Evolutionary conservation across 1,140 invertebrate genomes (phyloP).

Genomic region (Oreohelix idahoensis): DNA sequence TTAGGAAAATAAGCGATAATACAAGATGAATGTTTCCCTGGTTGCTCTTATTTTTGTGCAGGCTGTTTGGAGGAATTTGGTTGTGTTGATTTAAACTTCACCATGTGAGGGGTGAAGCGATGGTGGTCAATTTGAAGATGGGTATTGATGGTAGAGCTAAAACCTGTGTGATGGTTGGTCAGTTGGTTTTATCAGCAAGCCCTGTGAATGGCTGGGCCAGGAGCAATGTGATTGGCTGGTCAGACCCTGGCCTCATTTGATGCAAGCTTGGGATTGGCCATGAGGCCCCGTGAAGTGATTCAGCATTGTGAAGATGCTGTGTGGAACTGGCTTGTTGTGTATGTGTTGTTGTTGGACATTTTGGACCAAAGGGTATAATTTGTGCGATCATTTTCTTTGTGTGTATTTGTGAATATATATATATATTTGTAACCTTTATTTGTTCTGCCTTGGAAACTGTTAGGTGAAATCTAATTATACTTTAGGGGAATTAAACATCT

Average conservation of each 20-base stretch:
- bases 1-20: not conserved
- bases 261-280: slow-evolving; percentile 18
- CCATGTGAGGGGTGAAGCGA: slow-evolving; percentile 27
- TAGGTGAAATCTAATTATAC: not conserved
- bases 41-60: slow-evolving; percentile 36
- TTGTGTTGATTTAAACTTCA: slow-evolving; percentile 32
- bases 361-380: slow-evolving; percentile 31
- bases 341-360: slow-evolving; percentile 19
- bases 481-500: not conserved
- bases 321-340: slow-evolving; percentile 25
- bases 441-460: not conserved
- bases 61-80: slow-evolving; percentile 37
- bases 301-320: slow-evolving; percentile 14
- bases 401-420: not conserved
- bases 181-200: slow-evolving; percentile 7
- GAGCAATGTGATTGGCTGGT: slow-evolving; percentile 21
- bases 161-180: slow-evolving; percentile 24
- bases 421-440: not conserved
- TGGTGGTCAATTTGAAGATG: slow-evolving; percentile 18
- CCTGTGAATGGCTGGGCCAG: slow-evolving; percentile 10
- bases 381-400: not conserved
- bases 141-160: slow-evolving; percentile 12
- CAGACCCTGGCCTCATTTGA: not conserved
- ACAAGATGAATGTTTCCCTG: slow-evolving; percentile 3
- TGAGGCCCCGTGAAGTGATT: not conserved